Conservation (phyloP, 2,888 invertebrate genomes). For the Cephalotes varians region DNA sequence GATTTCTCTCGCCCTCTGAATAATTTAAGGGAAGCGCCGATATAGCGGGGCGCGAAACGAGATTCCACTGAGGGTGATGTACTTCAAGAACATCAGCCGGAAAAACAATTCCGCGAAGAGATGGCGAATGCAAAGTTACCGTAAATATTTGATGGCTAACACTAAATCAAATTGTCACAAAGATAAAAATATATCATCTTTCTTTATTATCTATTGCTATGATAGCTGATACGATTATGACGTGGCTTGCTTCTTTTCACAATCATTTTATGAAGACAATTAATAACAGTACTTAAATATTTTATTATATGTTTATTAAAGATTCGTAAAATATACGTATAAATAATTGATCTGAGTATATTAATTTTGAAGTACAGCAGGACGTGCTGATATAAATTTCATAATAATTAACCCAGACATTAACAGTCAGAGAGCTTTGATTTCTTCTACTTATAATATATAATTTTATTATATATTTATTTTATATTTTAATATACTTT, state of each 20-base stretch:
- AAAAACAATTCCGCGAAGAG: slow-evolving; percentile 26
- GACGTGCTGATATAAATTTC: neutral
- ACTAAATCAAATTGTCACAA: slow-evolving; percentile 13
- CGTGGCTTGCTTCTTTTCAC: too few species aligned
- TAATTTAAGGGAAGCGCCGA: slow-evolving; percentile 61
- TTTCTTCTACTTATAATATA: neutral
- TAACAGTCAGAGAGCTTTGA: neutral
- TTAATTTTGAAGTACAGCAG: neutral
- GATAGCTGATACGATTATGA: neutral
- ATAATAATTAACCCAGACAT: neutral
- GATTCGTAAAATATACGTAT: neutral
- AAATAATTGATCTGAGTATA: neutral
- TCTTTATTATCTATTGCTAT: neutral
- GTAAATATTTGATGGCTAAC: slow-evolving; percentile 34
- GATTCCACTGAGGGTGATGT: slow-evolving; percentile 3
- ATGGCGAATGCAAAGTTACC: neutral
- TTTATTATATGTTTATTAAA: slow-evolving; percentile 3
- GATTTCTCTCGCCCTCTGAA: slow-evolving; percentile 58
- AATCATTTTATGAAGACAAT: neutral
- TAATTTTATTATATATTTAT: neutral
- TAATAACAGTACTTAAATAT: neutral
- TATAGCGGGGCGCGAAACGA: neutral
- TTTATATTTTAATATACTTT: neutral
- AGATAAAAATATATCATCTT: neutral
- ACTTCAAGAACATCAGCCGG: slow-evolving; percentile 6